Conservation (phyloP, 2,797 vertebrate genomes). For the Ptychobarbus kaznakovi region DNA sequence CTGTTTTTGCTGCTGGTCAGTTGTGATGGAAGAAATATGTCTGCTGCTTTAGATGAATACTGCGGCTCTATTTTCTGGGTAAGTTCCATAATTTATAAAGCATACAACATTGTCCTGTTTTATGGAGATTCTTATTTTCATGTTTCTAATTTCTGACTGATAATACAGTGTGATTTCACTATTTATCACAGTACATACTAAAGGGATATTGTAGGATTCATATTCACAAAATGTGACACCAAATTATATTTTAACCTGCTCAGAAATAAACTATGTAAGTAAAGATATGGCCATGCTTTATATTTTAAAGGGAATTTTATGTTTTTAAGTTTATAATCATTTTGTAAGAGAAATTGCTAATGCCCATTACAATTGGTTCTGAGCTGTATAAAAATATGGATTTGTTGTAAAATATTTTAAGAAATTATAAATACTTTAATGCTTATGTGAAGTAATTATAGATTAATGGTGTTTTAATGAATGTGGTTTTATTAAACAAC, state of each 20-base stretch:
- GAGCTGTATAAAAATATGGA: background rate
- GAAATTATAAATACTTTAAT: too few species aligned
- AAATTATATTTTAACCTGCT: background rate
- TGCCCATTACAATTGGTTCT: background rate
- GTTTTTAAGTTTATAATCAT: background rate
- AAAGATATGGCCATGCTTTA: background rate
- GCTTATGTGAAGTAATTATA: background rate
- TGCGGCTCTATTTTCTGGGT: constrained; percentile 95
- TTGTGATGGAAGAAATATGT: constrained; percentile 72
- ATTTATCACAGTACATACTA: background rate
- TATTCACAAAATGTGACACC: too few species aligned
- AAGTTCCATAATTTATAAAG: constrained; percentile 68
- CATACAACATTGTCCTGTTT: background rate
- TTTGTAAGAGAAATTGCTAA: background rate
- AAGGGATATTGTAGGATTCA: background rate
- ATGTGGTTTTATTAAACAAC: background rate
- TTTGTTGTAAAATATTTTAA: background rate
- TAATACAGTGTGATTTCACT: background rate
- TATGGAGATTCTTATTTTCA: background rate
- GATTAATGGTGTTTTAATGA: background rate
- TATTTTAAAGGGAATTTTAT: background rate
- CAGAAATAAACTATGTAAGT: background rate
- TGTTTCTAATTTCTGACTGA: background rate
- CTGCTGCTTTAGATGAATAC: constrained; percentile 81
- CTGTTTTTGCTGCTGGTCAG: constrained; percentile 16